Evolutionary conservation across 2,113 vertebrate genomes (phyloP), one percentile per base, ranked within the genome.

Genomic region (Eubucco bourcierii): DNA sequence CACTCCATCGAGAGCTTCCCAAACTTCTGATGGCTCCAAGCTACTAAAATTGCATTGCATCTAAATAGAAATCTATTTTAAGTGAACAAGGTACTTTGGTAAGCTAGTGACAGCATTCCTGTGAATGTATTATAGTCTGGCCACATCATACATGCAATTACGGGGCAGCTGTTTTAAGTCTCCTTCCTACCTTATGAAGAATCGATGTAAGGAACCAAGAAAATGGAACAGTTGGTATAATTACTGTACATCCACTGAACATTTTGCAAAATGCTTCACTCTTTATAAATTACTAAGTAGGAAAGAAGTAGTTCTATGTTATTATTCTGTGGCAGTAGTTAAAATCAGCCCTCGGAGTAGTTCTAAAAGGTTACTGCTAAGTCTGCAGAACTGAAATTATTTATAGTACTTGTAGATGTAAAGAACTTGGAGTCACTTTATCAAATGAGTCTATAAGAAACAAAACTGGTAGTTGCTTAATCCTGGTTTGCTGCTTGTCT

Each of bases 61-160:
- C 66, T 92, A 77, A 94, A 93, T 84, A 61, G 72, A 77, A 70
- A 74, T 67, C 31, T 92, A 0, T 87, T 90, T 84, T 70, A 82
- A 81, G 19, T 73, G 71, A 81, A 73, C 59, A 41, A 65, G 37
- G 65, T 91, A 80, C 53, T 72, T 88, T 50, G 25, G 33, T 87
- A 70, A 59, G 34, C 55, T 73, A 41, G 78, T 52, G 80, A 71
- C 80, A 88, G 46, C 28, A 18, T 70, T 92, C 27, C 46, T 61
- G 46, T 66, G 59, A 92, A 46, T 4, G 1, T 21, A 50, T 34
- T 76, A 29, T 15, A 67, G 60, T 31, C 60, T 92, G 41, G 37
- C 68, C 33, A 39, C 71, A 78, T 91, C 81, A 68, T 47, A 39
- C 25, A 11, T 0, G 1, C 53, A 67, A 24, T 78, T 90, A 53